Evolutionary conservation across 2,888 invertebrate species (phyloP).

Genomic region (Baccha elongata): DNA sequence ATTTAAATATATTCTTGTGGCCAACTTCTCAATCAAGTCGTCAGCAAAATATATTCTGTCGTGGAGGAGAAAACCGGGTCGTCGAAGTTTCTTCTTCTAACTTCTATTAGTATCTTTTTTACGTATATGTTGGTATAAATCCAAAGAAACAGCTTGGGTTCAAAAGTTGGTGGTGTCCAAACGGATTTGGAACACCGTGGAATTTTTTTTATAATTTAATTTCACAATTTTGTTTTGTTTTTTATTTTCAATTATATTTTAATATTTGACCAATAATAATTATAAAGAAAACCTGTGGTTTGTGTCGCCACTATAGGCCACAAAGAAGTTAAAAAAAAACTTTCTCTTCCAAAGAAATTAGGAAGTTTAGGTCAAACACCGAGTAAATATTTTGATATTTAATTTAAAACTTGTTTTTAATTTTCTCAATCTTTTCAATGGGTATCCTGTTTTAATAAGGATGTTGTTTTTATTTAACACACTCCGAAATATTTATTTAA

Average conservation of each 20-base stretch:
- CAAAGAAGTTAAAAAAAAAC: conserved; percentile 52
- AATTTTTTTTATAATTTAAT: not conserved
- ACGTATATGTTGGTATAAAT: conserved; percentile 18
- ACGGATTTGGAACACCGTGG: conserved; percentile 21
- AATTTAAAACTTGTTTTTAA: conserved; percentile 14
- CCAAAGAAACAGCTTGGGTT: conserved; percentile 42
- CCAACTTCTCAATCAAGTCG: conserved; percentile 35
- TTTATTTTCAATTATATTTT: conserved; percentile 9
- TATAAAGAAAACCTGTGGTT: conserved; percentile 37
- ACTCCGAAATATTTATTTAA: conserved; percentile 29
- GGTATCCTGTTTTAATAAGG: conserved; percentile 55
- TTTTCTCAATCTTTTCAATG: conserved; percentile 5
- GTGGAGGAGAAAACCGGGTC: conserved; percentile 71
- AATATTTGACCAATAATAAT: no score
- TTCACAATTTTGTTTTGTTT: conserved; percentile 23
- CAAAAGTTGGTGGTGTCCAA: conserved; percentile 50
- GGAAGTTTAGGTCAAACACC: conserved; percentile 25
- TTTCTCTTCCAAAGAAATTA: conserved; percentile 59
- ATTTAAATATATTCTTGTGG: conserved; percentile 2
- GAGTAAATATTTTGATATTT: conserved; percentile 45
- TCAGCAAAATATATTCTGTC: conserved; percentile 51
- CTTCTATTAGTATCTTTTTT: conserved; percentile 44
- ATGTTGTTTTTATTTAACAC: conserved; percentile 32
- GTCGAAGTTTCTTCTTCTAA: conserved; percentile 65
- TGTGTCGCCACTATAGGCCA: conserved; percentile 27